Percentiles rank a stretch among this genome's conserved stretches.
Evolutionary conservation across 2,888 invertebrate genomes (phyloP).

Genomic region (Pterostichus niger): DNA sequence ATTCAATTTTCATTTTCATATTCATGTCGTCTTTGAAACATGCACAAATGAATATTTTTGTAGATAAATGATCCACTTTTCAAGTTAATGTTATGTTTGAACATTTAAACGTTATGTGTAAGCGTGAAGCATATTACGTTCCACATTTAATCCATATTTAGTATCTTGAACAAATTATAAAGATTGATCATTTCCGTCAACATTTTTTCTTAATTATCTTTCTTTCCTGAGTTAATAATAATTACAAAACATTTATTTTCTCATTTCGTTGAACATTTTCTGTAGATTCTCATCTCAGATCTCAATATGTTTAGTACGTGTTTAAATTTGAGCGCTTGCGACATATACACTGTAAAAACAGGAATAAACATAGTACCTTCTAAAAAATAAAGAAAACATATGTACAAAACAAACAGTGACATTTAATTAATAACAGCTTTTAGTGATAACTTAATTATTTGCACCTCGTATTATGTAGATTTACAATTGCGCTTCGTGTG

Average conservation of each 20-base stretch:
- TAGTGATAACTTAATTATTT: constrained; percentile 34
- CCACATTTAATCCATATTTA: constrained; percentile 31
- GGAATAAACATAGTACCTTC: too few species aligned
- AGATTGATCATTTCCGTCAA: constrained; percentile 56
- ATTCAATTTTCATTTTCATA: too few species aligned
- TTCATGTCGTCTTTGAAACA: neutral
- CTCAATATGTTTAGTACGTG: neutral
- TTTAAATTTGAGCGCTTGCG: too few species aligned
- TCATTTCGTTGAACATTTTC: neutral
- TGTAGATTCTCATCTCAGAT: neutral
- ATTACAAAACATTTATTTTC: neutral
- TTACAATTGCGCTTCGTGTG: constrained; percentile 30
- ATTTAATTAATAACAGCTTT: constrained; percentile 42
- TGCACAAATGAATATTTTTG: neutral
- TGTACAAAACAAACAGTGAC: neutral
- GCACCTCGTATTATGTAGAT: constrained; percentile 8
- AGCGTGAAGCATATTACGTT: constrained; percentile 39
- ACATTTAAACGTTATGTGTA: constrained; percentile 5
- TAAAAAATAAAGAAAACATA: neutral
- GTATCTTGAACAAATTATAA: constrained; percentile 38
- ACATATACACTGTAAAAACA: too few species aligned
- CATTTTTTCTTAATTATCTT: constrained; percentile 41
- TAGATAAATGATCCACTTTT: constrained; percentile 44
- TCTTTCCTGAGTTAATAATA: constrained; percentile 7
- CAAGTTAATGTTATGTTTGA: constrained; percentile 32